phyloP scores from a whole-genome alignment of 2,113 vertebrate genomes.

The Protomyctophum bolini region DNA sequence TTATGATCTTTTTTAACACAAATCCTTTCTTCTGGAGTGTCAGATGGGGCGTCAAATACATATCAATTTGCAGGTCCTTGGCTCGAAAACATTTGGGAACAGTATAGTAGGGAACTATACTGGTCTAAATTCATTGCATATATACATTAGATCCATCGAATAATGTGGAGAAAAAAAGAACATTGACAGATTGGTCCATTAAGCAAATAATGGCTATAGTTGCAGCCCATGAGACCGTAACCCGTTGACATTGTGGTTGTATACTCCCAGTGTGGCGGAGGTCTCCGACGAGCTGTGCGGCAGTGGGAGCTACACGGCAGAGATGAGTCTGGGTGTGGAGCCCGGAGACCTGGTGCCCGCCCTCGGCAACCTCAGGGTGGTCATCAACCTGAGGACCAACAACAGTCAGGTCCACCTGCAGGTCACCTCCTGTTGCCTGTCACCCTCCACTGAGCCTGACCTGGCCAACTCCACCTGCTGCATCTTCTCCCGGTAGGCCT shows the following conservation, averaged over 20 bases:
- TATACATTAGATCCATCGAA: too few species aligned
- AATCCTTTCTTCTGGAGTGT: too few species aligned
- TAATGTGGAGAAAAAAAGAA: too few species aligned
- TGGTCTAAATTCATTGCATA: too few species aligned
- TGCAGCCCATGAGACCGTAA: too few species aligned
- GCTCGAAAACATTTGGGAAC: too few species aligned
- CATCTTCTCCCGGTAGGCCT: constrained; percentile 73
- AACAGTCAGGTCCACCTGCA: constrained; percentile 68
- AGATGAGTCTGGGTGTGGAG: constrained; percentile 69
- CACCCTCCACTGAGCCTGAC: constrained; percentile 45
- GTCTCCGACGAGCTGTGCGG: constrained; percentile 76
- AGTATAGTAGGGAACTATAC: too few species aligned
- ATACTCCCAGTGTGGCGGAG: constrained; percentile 60
- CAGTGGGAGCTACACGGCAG: constrained; percentile 77
- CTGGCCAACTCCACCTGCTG: constrained; percentile 67
- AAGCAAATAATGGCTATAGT: too few species aligned
- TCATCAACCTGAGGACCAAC: constrained; percentile 73
- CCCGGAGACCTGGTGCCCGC: constrained; percentile 29
- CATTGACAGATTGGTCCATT: too few species aligned
- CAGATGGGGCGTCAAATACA: too few species aligned
- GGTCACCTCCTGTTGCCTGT: constrained; percentile 77
- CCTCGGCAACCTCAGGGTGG: constrained; percentile 63
- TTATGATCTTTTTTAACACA: too few species aligned
- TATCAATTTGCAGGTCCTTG: too few species aligned
- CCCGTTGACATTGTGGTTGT: not conserved